These are phyloP conservation scores for Sebastes taczanowskii DNA, from an alignment of 2,797 vertebrate species.

Conservation along the genomic window DNA sequence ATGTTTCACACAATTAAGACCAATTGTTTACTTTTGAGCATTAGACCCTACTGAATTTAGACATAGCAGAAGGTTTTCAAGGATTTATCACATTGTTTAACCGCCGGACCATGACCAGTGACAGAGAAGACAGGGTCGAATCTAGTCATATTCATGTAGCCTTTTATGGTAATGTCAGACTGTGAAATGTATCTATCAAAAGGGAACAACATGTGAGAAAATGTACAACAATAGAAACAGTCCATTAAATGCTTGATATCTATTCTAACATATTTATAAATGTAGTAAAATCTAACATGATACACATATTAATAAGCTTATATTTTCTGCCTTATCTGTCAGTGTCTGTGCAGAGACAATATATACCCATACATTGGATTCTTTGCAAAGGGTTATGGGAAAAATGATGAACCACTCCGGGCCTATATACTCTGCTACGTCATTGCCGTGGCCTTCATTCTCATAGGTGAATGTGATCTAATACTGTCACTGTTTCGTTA, in stretches of 20 bases:
- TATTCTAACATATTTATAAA: background rate
- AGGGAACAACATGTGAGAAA: background rate
- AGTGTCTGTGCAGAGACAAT: slow-evolving; percentile 86
- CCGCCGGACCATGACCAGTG: too few relatives aligned
- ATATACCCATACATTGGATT: slow-evolving; percentile 83
- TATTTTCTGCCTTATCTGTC: background rate
- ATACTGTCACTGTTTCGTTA: background rate
- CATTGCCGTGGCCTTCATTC: slow-evolving; percentile 81
- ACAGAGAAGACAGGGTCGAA: too few relatives aligned
- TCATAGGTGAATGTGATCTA: slow-evolving; percentile 77
- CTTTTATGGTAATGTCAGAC: background rate
- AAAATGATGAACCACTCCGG: slow-evolving; percentile 80
- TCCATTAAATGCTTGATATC: background rate
- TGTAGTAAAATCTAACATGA: background rate
- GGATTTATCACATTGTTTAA: too few relatives aligned
- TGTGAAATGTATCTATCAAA: background rate
- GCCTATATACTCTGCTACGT: slow-evolving; percentile 81
- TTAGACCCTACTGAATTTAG: background rate
- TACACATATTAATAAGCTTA: background rate
- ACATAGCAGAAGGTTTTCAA: background rate
- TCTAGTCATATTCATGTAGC: background rate
- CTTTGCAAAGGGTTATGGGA: slow-evolving; percentile 85
- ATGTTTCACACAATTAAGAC: background rate
- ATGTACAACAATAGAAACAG: too few relatives aligned
- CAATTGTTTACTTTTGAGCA: background rate